Evolutionary conservation across 1,140 invertebrate species (phyloP).

Genomic region (Idris sp.): DNA sequence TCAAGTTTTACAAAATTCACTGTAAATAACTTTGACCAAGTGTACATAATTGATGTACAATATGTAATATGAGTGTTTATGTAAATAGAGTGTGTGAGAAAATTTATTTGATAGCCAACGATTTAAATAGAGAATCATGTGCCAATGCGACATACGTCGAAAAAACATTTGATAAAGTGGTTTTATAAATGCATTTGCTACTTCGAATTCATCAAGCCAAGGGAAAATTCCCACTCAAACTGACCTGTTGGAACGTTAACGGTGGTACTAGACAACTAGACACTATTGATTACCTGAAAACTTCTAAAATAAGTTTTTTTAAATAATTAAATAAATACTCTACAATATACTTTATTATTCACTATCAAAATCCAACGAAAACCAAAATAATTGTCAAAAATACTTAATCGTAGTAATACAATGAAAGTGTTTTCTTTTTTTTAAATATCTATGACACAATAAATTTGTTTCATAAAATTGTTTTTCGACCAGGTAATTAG

Average conservation of each 20-base stretch:
- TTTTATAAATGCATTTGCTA: slow-evolving; percentile 61
- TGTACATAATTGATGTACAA: slow-evolving; percentile 77
- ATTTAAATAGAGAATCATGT: slow-evolving; percentile 56
- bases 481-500: slow-evolving; percentile 28
- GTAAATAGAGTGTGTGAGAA: slow-evolving; percentile 69
- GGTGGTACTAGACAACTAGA: slow-evolving; percentile 30
- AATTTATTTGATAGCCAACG: slow-evolving; percentile 44
- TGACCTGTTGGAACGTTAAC: slow-evolving; percentile 50
- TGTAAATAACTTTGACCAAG: slow-evolving; percentile 71
- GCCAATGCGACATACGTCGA: slow-evolving; percentile 61
- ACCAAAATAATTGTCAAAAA: too few species aligned
- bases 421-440: too few species aligned
- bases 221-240: slow-evolving; percentile 25
- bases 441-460: too few species aligned
- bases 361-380: too few species aligned
- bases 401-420: too few species aligned
- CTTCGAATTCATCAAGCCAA: slow-evolving; percentile 40
- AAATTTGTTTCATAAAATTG: too few species aligned
- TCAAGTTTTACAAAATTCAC: slow-evolving; percentile 47
- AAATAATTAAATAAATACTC: too few species aligned
- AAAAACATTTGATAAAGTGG: slow-evolving; percentile 58
- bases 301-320: too few species aligned
- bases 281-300: slow-evolving; percentile 12
- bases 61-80: slow-evolving; percentile 76
- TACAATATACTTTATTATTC: too few species aligned